phyloP scores from a whole-genome alignment of 35 echinoderm and acorn worm genomes.

The Stichopus chloronotus region DNA sequence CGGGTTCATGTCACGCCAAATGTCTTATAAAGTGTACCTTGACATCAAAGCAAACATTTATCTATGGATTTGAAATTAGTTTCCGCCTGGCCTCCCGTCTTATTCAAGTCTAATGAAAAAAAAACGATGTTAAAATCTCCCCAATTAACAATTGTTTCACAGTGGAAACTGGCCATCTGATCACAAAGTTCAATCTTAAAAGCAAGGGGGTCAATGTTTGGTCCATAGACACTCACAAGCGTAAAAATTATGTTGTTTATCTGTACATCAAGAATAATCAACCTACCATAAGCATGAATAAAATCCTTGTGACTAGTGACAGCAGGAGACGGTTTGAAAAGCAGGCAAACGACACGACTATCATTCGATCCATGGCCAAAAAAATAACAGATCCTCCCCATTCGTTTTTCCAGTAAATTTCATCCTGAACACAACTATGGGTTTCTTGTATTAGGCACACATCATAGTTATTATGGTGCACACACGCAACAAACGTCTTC shows the following conservation, averaged over 20 bases:
- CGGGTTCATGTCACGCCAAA: no score
- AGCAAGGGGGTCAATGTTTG: no score
- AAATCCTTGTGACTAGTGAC: background rate
- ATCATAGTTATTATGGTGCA: background rate
- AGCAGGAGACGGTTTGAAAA: conserved; percentile 8
- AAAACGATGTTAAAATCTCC: conserved; percentile 17
- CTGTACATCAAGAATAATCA: conserved; percentile 11
- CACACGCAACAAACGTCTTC: background rate
- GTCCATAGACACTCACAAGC: no score
- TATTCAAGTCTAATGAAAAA: conserved; percentile 1
- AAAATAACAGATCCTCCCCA: no score
- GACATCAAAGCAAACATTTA: conserved; percentile 1
- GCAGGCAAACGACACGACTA: background rate
- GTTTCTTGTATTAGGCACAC: no score
- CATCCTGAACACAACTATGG: background rate
- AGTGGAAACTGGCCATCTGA: no score
- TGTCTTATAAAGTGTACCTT: background rate
- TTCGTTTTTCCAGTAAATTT: no score
- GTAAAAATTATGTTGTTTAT: no score
- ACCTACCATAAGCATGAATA: no score
- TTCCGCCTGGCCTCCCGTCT: background rate
- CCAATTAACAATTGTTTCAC: background rate
- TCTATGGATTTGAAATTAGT: conserved; percentile 5
- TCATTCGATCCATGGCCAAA: conserved; percentile 8
- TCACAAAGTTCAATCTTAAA: background rate